These are phyloP conservation scores for Sebastes diploproa DNA, from an alignment of 2,797 vertebrate genomes.

Conservation along the genomic window DNA sequence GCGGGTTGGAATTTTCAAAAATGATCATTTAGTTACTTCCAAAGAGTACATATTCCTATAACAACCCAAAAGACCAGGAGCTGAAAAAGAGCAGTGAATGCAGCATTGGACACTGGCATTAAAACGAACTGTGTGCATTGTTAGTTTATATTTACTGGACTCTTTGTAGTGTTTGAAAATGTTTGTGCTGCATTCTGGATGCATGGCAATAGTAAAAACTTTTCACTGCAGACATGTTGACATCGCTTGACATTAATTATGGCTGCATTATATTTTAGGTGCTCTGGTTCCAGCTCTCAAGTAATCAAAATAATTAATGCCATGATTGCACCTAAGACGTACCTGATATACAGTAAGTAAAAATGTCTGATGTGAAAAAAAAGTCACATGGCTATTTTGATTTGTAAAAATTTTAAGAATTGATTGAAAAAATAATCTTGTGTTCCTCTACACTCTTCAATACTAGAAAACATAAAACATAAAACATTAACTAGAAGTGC, in stretches of 20 bases:
- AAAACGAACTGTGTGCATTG: neutral
- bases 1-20: neutral
- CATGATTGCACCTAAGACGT: too few species aligned
- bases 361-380: neutral
- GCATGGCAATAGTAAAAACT: neutral
- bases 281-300: neutral
- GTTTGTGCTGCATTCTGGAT: neutral
- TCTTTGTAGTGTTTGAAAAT: neutral
- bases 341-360: neutral
- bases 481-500: too few species aligned
- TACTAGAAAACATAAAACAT: neutral
- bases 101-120: neutral
- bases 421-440: neutral
- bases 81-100: neutral
- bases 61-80: rapidly evolving
- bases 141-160: neutral
- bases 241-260: neutral
- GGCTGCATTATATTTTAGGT: neutral
- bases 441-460: neutral
- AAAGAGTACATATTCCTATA: neutral
- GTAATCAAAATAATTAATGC: neutral
- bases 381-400: too few species aligned
- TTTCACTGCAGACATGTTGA: neutral
- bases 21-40: neutral
- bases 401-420: neutral